Base-by-base conservation (phyloP, 2,888 invertebrate species). In the Chrysomela aeneicollis region DNA sequence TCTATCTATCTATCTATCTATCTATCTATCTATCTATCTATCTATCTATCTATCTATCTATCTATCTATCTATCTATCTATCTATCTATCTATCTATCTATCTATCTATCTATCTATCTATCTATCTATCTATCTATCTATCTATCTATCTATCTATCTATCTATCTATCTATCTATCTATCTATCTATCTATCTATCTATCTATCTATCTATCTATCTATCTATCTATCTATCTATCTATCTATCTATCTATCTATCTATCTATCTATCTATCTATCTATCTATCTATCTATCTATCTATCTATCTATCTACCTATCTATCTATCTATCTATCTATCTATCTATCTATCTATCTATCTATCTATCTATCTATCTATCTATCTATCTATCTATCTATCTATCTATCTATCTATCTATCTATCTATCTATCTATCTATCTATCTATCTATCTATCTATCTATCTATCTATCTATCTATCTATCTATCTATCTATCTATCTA, bases 21-120 rank as follows among this genome's bases (percentile, higher is more conserved):
- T 26, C 26, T 26, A 26, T 26, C 26, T 26, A 26, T 26, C 26
- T 26, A 26, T 26, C 26, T 26, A 26, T 26, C 26, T 26, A 26
- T 26, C 26, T 26, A 26, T 26, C 26, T 26, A 26, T 26, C 26
- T 26, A 26, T 26, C 26, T 26, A 26, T 26, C 26, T 26, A 26
- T 26, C 26, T 26, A 26, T 26, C 26, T 26, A 26, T 26, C 26
- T 26, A 26, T 26, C 26, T 26, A 26, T 26, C 26, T 26, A 26
- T 26, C 26, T 26, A 26, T 26, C 26, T 26, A 42, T 54, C 54
- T 8, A 61, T n/a, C 3, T 61, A 61, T 1, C 4, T 8, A n/a
- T 32, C 59, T 10, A 62, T 46, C 52, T 2, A 57, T 55, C 19
- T 21, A 19, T 12, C n/a, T 9, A 9, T 6, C n/a, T n/a, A n/a